Base-by-base conservation (phyloP, 2,113 vertebrate species). In the Lichenostomus cassidix region DNA sequence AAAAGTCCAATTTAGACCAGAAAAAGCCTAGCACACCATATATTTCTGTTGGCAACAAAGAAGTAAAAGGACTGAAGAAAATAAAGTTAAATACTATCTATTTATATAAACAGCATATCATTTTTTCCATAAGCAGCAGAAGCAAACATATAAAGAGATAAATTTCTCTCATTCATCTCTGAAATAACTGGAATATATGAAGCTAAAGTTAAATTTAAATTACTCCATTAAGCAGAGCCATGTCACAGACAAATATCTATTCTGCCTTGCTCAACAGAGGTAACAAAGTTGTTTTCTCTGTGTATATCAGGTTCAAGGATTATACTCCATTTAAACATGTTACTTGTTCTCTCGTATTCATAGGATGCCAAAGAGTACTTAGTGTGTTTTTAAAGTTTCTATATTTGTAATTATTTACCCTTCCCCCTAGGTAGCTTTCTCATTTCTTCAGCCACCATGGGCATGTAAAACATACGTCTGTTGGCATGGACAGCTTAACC, bases 41-140 rank as follows among this genome's bases (percentile, higher is more conserved):
- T 92, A 95, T 97, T 97, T 82, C 93, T 95, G 79, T 73, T 89
- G 37, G 75, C 86, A 96, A 83, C 33, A 92, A 85, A 83, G 52
- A 76, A 95, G 47, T 94, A 93, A 95, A 97, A 96, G 73, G 49
- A 93, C 37, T 83, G 67, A 95, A 82, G 64, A 94, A 97, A 93
- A 94, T 95, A 93, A 94, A 94, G 90, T 96, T 97, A 96, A 98
- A 95, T 37, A 82, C 67, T 88, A 92, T 93, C 95, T 96, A 96
- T 95, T 96, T 95, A 83, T 89, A 95, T 63, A 79, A 95, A 90
- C 59, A 25, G 62, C 29, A 79, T 89, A 92, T 87, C 12, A 92
- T 94, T 97, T 97, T 94, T 92, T 70, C 78, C 89, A 74, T 88
- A 90, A 92, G 20, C 39, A 95, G 4, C 68, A 90, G n/a, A 68